Evolutionary conservation across 2,797 vertebrate genomes (phyloP), one percentile per base, ranked within the genome.

Genomic region (Aphelocoma californica): DNA sequence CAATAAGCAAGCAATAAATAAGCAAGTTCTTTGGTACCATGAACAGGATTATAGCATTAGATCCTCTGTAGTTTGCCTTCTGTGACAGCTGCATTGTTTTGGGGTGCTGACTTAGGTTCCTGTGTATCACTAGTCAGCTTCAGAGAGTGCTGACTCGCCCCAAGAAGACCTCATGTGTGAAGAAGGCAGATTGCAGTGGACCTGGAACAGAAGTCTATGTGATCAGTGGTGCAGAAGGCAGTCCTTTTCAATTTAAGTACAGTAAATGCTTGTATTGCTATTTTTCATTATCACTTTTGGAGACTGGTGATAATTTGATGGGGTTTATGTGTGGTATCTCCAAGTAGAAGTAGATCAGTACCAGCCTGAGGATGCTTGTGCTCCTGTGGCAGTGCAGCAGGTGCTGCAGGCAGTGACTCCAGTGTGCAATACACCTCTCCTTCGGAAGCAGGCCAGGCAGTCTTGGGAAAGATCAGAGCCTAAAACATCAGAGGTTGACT

Each of bases 161-260:
- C 20, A 18, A 12, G 61, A 47, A 54, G 21, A 34, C 15, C 5
- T 38, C n/a, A 23, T 44, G n/a, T 58, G 34, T 13, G 10, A 48
- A 42, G 47, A 45, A 34, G n/a, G 44, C 24, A 34, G 54, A 31
- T 21, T 20, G 32, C 51, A 31, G 28, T 25, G 44, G 26, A 8
- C 17, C 6, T 1, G 5, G 47, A 66, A n/a, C n/a, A 79, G 57
- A 40, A 67, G 9, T 0, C 0, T 31, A 2, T 23, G 56, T 5
- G 3, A 15, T 42, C 48, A 2, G 2, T 83, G 42, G 11, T 67
- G 24, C 66, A 51, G 56, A 71, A 71, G 17, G 23, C 69, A 81
- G 17, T 12, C 31, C 54, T 74, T 83, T 78, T 16, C 36, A 32
- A 6, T 57, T 58, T 40, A 36, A 57, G 20, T 58, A 18, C 14